A percentile compares a stretch with the other conserved stretches of the same genome.
Conservation (phyloP, 2,888 invertebrate genomes). For the Cabera pusaria region DNA sequence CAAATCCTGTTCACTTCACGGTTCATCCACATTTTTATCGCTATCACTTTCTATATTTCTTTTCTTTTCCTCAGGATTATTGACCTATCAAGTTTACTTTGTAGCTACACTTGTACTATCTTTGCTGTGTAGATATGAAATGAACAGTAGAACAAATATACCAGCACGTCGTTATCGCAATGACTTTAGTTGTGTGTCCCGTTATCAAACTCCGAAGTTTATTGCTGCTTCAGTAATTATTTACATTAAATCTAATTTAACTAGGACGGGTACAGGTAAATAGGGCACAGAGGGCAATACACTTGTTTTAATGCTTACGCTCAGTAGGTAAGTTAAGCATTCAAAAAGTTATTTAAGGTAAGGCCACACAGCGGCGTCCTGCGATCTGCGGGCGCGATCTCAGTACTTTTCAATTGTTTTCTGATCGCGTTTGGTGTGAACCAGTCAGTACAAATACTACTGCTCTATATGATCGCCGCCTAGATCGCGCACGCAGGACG, state of each 20-base stretch:
- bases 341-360: no score
- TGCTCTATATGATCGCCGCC: no score
- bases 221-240: conserved; percentile 17
- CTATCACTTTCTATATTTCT: conserved; percentile 14
- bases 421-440: no score
- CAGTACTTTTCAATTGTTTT: no score
- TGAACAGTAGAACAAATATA: conserved; percentile 30
- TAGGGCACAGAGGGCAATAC: no score
- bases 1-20: conserved; percentile 24
- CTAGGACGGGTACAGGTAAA: conserved; percentile 1
- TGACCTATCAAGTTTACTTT: conserved; percentile 29
- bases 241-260: conserved; percentile 5
- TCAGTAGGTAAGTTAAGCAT: no score
- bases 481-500: no score
- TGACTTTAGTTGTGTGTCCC: conserved; percentile 47
- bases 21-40: conserved; percentile 35
- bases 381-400: no score
- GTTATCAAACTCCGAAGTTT: conserved; percentile 49
- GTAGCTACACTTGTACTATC: conserved; percentile 27
- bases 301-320: no score
- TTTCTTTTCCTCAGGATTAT: conserved; percentile 26
- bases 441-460: no score
- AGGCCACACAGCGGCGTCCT: no score
- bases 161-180: conserved; percentile 54
- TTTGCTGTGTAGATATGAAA: conserved; percentile 25